Evolutionary conservation across 30 jellyfish, hydroid and myxozoan species (phyloP).

Genomic region (Mastigias papua): DNA sequence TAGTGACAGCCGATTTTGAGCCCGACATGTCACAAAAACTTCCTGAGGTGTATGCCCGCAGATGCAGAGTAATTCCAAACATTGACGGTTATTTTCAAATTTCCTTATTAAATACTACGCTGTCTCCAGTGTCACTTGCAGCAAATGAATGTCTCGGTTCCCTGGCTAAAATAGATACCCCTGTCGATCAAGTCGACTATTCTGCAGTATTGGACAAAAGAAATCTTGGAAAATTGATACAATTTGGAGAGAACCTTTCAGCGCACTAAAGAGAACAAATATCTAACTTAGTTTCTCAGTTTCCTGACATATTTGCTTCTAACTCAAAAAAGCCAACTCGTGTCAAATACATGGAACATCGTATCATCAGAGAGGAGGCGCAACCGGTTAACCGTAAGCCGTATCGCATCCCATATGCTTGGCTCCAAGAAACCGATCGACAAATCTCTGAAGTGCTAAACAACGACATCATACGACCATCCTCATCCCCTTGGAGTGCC

Average conservation of each 20-base stretch:
- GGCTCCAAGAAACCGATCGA: not conserved
- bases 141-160: conserved; percentile 20
- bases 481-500: conserved; percentile 63
- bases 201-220: not conserved
- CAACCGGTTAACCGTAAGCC: conserved; percentile 41
- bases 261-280: not conserved
- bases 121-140: not conserved
- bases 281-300: not conserved
- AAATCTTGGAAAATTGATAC: not conserved
- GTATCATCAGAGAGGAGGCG: conserved; percentile 9
- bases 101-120: not conserved
- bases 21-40: conserved; percentile 22
- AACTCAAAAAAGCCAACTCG: conserved; percentile 52
- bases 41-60: conserved; percentile 24
- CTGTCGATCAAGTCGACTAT: not conserved
- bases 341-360: conserved; percentile 39
- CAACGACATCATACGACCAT: conserved; percentile 43
- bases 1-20: conserved; percentile 59
- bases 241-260: conserved; percentile 19
- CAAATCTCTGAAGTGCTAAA: conserved; percentile 13
- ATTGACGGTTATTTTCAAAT: not conserved
- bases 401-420: conserved; percentile 47
- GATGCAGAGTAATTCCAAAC: conserved; percentile 60
- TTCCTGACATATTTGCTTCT: conserved; percentile 24
- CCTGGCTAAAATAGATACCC: not conserved